A percentile compares a stretch with the other conserved stretches of the same genome.
Conservation (phyloP, 1,140 invertebrate genomes). For the Drosophila gunungcola region DNA sequence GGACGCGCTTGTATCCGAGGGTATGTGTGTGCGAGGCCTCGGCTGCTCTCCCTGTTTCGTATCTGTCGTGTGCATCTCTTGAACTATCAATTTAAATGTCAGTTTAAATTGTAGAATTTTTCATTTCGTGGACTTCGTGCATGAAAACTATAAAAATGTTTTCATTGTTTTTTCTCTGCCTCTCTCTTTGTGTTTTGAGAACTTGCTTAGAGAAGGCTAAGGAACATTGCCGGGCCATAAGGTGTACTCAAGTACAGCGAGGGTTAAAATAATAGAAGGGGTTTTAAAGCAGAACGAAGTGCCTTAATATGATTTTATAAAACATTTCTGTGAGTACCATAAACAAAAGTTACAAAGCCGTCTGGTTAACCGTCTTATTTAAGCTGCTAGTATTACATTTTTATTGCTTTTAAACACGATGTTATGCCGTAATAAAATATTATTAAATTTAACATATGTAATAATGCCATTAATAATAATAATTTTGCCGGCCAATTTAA, state of each 20-base stretch:
- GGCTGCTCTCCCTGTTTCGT: slow-evolving; percentile 48
- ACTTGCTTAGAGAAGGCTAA: slow-evolving; percentile 67
- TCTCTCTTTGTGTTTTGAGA: slow-evolving; percentile 43
- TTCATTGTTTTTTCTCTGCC: slow-evolving; percentile 71
- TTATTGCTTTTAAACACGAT: not conserved
- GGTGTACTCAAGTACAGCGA: slow-evolving; percentile 29
- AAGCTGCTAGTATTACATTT: not conserved
- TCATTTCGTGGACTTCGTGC: slow-evolving; percentile 83
- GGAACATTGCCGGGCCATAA: slow-evolving; percentile 45
- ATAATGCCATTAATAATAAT: too few species aligned
- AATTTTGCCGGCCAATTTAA: too few species aligned
- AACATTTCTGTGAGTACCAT: not conserved
- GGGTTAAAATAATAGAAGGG: not conserved
- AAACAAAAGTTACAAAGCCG: not conserved
- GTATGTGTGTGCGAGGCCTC: slow-evolving; percentile 15
- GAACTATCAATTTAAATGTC: slow-evolving; percentile 84
- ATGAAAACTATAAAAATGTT: slow-evolving; percentile 82
- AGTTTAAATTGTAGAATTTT: slow-evolving; percentile 84
- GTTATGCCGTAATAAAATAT: too few species aligned
- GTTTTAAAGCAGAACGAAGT: too few species aligned
- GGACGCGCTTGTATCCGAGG: slow-evolving; percentile 4
- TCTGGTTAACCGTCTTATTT: not conserved
- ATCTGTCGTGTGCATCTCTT: slow-evolving; percentile 84
- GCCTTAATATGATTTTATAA: not conserved
- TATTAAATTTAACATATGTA: too few species aligned